These are phyloP conservation scores for Plodia interpunctella DNA, from an alignment of 1,140 invertebrate genomes.

Conservation along the genomic window DNA sequence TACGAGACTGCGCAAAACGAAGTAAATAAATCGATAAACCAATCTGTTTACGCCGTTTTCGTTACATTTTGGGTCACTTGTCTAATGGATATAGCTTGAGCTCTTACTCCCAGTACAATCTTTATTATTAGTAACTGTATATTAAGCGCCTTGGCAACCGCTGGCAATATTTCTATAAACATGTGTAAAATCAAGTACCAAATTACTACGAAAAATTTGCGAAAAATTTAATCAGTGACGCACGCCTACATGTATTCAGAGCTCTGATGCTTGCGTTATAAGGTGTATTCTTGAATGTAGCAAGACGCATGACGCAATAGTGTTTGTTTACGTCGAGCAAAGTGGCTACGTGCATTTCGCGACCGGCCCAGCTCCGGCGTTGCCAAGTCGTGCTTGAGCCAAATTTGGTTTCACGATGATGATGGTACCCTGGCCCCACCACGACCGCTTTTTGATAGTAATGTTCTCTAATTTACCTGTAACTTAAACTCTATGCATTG, in stretches of 20 bases:
- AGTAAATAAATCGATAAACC: background rate
- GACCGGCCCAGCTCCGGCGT: conserved; percentile 38
- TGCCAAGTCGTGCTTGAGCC: conserved; percentile 60
- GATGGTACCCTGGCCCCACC: conserved; percentile 20
- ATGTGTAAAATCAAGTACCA: conserved; percentile 16
- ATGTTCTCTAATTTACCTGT: conserved; percentile 3
- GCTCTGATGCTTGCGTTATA: conserved; percentile 21
- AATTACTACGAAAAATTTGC: conserved; percentile 47
- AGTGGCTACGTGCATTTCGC: conserved; percentile 53
- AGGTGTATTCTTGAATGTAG: background rate
- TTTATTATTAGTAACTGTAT: background rate
- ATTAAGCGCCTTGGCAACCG: background rate
- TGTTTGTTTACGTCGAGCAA: conserved; percentile 62
- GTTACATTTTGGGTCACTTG: background rate
- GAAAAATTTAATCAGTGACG: conserved; percentile 37
- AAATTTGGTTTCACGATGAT: conserved; percentile 50
- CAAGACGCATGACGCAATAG: conserved; percentile 49
- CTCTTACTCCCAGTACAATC: background rate
- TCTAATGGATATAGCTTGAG: background rate
- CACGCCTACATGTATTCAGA: conserved; percentile 18
- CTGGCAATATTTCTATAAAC: background rate
- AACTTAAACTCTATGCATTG: background rate
- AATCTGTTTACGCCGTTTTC: background rate
- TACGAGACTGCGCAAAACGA: background rate
- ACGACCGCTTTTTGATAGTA: conserved; percentile 33